Conservation (phyloP, 2,797 vertebrate genomes). For the Percopsis omiscomaycus region DNA sequence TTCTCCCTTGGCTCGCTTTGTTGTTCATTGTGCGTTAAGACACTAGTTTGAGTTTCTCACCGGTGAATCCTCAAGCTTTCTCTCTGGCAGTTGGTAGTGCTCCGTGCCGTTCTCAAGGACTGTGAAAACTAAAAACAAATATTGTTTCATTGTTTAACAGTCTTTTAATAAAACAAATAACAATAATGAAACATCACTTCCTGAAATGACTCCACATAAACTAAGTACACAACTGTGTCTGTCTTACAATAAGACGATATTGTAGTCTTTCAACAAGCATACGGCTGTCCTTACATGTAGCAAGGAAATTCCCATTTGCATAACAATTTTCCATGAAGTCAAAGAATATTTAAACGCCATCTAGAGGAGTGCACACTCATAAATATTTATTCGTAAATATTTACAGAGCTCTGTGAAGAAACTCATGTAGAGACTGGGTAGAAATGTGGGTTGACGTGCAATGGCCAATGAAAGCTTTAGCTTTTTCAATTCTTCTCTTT, state of each 20-base stretch:
- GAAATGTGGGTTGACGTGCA: background rate
- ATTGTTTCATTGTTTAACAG: background rate
- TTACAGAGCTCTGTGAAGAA: background rate
- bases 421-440: background rate
- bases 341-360: background rate
- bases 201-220: background rate
- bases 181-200: background rate
- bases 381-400: background rate
- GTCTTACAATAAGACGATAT: background rate
- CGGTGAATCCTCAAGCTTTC: conserved; percentile 73
- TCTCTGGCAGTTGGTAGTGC: conserved; percentile 78
- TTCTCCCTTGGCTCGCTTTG: background rate
- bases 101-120: conserved; percentile 89
- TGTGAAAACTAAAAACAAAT: conserved; percentile 82
- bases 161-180: background rate
- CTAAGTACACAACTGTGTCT: background rate
- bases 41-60: conserved; percentile 63
- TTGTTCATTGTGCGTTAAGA: background rate
- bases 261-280: background rate
- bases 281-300: background rate
- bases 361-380: background rate
- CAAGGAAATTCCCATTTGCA: background rate
- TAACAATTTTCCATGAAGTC: conserved; percentile 6
- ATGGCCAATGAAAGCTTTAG: background rate
- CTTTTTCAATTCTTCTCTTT: background rate